A percentile compares a stretch with the other conserved stretches of the same genome.
Evolutionary conservation across 2,797 vertebrate species (phyloP).

Genomic region (Lacerta bilineata): DNA sequence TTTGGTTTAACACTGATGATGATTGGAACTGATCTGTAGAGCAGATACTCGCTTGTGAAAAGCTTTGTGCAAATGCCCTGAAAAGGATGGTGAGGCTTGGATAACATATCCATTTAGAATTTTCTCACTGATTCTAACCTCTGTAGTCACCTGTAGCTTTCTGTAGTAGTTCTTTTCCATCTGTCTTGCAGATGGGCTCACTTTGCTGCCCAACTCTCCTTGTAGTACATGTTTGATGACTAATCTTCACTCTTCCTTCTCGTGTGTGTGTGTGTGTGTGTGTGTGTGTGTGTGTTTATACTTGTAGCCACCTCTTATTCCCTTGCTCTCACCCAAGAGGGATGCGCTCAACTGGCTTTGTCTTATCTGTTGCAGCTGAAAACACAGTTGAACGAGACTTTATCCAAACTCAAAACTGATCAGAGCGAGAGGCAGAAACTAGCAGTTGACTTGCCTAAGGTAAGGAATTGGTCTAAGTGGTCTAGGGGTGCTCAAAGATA

Average conservation of each 20-base stretch:
- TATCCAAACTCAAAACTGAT: constrained; percentile 89
- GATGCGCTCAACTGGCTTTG: constrained; percentile 7
- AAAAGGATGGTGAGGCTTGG: neutral
- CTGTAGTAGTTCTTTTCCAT: constrained; percentile 56
- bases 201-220: constrained; percentile 64
- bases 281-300: constrained; percentile 43
- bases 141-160: constrained; percentile 41
- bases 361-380: constrained; percentile 87
- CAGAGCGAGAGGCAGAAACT: constrained; percentile 91
- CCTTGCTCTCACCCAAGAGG: constrained; percentile 50
- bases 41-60: neutral
- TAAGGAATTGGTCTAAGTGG: constrained; percentile 61
- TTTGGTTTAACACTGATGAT: neutral
- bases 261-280: constrained; percentile 29
- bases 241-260: constrained; percentile 59
- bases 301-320: constrained; percentile 48
- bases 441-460: constrained; percentile 90
- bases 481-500: neutral
- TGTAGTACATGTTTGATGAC: constrained; percentile 60
- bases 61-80: neutral
- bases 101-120: neutral
- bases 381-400: constrained; percentile 90
- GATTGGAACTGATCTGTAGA: neutral
- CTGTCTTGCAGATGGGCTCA: constrained; percentile 69
- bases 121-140: constrained; percentile 3